Conservation (phyloP, 2,797 vertebrate genomes). For the Diplodus puntazzo region DNA sequence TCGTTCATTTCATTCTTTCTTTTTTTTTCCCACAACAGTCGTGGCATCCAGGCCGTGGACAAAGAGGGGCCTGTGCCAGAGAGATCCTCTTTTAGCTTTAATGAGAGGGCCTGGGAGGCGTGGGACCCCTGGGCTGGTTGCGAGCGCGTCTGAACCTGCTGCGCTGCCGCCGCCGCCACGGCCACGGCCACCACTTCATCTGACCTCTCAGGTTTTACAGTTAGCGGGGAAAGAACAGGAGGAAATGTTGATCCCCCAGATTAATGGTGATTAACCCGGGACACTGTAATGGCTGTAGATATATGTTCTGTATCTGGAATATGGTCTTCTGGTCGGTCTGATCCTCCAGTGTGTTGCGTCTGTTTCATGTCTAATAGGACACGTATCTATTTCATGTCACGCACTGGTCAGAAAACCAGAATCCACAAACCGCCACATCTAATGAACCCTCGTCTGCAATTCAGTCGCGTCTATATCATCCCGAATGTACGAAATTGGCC, state of each 20-base stretch:
- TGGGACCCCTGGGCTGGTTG: slow-evolving; percentile 77
- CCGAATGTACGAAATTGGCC: slow-evolving; percentile 47
- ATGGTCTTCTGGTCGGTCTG: not conserved
- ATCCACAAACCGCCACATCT: slow-evolving; percentile 17
- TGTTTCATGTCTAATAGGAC: slow-evolving; percentile 36
- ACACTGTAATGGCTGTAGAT: slow-evolving; percentile 11
- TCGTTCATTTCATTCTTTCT: slow-evolving; percentile 63
- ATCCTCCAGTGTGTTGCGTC: not conserved
- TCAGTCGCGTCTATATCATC: slow-evolving; percentile 40
- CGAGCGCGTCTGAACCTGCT: slow-evolving; percentile 75
- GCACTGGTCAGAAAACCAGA: slow-evolving; percentile 32
- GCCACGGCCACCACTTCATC: slow-evolving; percentile 39
- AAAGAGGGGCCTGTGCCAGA: slow-evolving; percentile 83
- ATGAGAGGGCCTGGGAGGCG: slow-evolving; percentile 83
- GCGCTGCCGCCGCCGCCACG: slow-evolving; percentile 39
- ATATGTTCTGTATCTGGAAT: slow-evolving; percentile 20
- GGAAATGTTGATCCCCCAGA: slow-evolving; percentile 11
- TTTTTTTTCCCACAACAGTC: slow-evolving; percentile 73
- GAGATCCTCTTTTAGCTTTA: slow-evolving; percentile 84
- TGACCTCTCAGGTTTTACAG: slow-evolving; percentile 63
- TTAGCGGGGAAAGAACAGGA: slow-evolving; percentile 23
- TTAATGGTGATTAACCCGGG: slow-evolving; percentile 7
- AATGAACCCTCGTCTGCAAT: slow-evolving; percentile 34
- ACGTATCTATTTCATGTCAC: slow-evolving; percentile 37
- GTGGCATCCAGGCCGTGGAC: slow-evolving; percentile 79